phyloP scores from a whole-genome alignment of 2,113 vertebrate species.

The Corythornis vintsioides region DNA sequence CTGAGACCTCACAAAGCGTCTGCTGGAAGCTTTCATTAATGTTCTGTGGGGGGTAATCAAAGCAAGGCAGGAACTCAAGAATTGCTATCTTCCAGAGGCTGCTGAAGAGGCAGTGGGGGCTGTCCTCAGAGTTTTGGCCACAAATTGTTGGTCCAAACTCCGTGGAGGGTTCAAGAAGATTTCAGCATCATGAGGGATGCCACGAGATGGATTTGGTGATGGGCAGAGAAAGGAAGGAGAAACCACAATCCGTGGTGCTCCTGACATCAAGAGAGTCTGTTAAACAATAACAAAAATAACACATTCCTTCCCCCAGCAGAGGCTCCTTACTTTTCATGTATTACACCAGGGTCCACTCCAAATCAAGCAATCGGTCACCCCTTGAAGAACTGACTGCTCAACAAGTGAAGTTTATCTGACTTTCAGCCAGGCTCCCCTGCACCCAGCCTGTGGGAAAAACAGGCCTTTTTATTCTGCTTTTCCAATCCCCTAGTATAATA shows the following conservation, averaged over 20 bases:
- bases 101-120: background rate
- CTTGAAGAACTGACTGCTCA: background rate
- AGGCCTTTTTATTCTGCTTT: background rate
- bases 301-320: background rate
- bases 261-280: fast-evolving
- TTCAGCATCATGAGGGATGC: background rate
- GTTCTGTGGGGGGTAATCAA: background rate
- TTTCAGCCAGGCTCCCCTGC: background rate
- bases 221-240: background rate
- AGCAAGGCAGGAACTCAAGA: background rate
- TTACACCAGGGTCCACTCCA: background rate
- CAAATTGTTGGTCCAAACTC: background rate
- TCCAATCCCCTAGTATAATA: fast-evolving
- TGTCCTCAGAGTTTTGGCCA: background rate
- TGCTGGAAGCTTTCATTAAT: conserved; percentile 11
- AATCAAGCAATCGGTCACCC: background rate
- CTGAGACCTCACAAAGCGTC: background rate
- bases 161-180: background rate
- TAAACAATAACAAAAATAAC: background rate
- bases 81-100: background rate
- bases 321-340: background rate
- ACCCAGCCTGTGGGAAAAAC: background rate
- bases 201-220: background rate
- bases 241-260: background rate
- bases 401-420: background rate